Base-by-base conservation (phyloP, 2,797 vertebrate genomes). In the Lepus oiostolus region DNA sequence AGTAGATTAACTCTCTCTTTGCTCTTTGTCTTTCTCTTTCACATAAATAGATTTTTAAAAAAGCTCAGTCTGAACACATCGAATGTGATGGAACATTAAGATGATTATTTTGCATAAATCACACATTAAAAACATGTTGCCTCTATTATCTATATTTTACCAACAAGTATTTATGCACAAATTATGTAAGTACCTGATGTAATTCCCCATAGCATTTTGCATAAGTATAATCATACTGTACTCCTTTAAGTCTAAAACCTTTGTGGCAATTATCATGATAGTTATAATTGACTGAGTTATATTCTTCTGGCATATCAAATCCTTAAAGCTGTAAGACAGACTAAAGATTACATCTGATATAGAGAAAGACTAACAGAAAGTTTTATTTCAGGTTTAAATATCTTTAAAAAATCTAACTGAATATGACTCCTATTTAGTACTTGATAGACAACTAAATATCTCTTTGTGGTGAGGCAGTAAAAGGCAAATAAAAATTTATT, bases 101-200 rank as follows among this genome's bases (percentile, higher is more conserved):
- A 77, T 72, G 13, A 63, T 13, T 82, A 65, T 92, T 91, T 88
- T 47, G 38, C 13, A 84, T 82, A 94, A 85, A 86, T 67, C 0
- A 80, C n/a, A 80, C 5, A 63, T 86, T 87, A 35, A 82, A 63
- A 83, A 2, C 32, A 88, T 72, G 87, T 92, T 77, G 5, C 5
- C 21, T 92, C 8, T 86, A 72, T 87, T 87, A 92, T 74, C 26
- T 83, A 47, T 62, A 85, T 84, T 90, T 95, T 85, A 82, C 12
- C 30, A 93, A 63, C 10, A 97, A 89, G 77, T 2, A 28, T 50
- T 84, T 74, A 77, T 90, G 8, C 42, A 54, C 10, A 90, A 68
- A 74, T 83, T 96, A 71, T 65, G 4, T 81, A 81, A 80, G 63
- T 75, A 58, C 16, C 58, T 83, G 30, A 19, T 92, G 1, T 74